These are phyloP conservation scores for Temnothorax rugatulus DNA, from an alignment of 2,888 invertebrate species.

Conservation along the genomic window DNA sequence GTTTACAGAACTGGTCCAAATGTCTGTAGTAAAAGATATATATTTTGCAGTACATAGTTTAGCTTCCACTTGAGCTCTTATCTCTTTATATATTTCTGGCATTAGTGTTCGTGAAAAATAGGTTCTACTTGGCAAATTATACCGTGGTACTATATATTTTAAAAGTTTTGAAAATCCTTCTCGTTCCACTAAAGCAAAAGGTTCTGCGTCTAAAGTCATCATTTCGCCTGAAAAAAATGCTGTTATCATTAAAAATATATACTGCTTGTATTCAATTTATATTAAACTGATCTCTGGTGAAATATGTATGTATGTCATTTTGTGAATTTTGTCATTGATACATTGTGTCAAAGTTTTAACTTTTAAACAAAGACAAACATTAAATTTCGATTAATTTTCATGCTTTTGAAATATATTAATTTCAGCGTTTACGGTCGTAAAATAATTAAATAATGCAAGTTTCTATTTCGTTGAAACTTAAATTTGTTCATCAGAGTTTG, in stretches of 20 bases:
- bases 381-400: no score
- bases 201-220: background rate
- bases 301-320: no score
- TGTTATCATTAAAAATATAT: background rate
- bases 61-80: background rate
- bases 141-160: background rate
- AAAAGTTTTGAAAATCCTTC: background rate
- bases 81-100: conserved; percentile 8
- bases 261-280: no score
- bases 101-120: background rate
- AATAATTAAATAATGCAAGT: no score
- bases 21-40: conserved; percentile 9
- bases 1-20: conserved; percentile 5
- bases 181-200: background rate
- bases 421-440: no score
- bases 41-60: background rate
- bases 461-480: no score
- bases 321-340: no score
- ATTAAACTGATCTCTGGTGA: no score
- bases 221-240: background rate
- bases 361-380: no score
- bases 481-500: no score
- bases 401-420: no score
- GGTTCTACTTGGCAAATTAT: background rate
- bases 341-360: no score